These are phyloP conservation scores for Sakesphorus luctuosus DNA, from an alignment of 2,113 vertebrate genomes.

Conservation along the genomic window DNA sequence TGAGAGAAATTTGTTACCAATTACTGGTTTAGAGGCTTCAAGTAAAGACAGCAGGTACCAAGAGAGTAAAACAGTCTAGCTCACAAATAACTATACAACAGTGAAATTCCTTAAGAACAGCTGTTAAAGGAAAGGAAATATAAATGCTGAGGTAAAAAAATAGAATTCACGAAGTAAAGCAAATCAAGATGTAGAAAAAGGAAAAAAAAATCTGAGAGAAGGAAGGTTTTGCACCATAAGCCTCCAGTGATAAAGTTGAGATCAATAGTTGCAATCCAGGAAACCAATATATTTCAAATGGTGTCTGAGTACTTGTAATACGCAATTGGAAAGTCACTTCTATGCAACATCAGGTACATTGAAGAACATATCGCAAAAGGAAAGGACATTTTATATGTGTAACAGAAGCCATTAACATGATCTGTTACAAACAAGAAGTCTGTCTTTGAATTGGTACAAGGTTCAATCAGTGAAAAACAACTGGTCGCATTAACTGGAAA, in stretches of 20 bases:
- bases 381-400: background rate
- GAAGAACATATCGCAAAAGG: background rate
- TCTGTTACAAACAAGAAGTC: background rate
- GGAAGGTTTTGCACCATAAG: background rate
- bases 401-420: background rate
- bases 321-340: background rate
- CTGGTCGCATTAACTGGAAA: background rate
- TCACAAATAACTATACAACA: constrained; percentile 45
- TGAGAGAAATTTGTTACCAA: constrained; percentile 70
- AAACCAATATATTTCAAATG: background rate
- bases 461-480: background rate
- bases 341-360: background rate
- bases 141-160: background rate
- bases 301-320: background rate
- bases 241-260: background rate
- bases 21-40: constrained; percentile 66
- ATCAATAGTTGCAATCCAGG: background rate
- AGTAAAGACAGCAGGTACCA: constrained; percentile 67
- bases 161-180: background rate
- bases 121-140: constrained; percentile 24
- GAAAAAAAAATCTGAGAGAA: background rate
- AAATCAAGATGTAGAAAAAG: background rate
- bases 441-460: background rate
- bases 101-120: constrained; percentile 53
- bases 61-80: constrained; percentile 52